A percentile compares a stretch with the other conserved stretches of the same genome.
These are phyloP conservation scores for Aromia moschata DNA, from an alignment of 2,888 invertebrate species.

Conservation along the genomic window DNA sequence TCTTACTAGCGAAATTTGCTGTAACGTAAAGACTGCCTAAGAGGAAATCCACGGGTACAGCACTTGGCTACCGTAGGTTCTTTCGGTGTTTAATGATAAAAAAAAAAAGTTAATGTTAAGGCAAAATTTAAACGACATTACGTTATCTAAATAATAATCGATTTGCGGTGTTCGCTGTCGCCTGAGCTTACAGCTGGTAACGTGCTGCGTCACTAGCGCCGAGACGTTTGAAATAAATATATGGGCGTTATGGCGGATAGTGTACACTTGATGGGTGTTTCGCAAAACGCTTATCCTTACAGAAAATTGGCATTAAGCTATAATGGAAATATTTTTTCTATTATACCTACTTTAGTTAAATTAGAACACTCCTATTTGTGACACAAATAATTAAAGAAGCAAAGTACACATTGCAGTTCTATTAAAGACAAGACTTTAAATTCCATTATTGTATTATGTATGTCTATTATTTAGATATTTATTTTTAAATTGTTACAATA, in stretches of 20 bases:
- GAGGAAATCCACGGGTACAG: constrained; percentile 4
- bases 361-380: background rate
- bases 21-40: constrained; percentile 5
- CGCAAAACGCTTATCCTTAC: too few species aligned
- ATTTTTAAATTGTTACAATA: constrained; percentile 13
- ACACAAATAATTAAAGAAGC: background rate
- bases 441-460: background rate
- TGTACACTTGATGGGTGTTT: too few species aligned
- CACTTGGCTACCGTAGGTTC: constrained; percentile 8
- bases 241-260: too few species aligned
- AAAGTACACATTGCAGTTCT: background rate
- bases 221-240: too few species aligned
- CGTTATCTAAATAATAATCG: too few species aligned
- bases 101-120: constrained; percentile 8
- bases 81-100: background rate
- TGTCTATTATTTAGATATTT: constrained; percentile 15
- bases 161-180: too few species aligned
- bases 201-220: too few species aligned
- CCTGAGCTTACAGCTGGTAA: too few species aligned
- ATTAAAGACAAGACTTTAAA: background rate
- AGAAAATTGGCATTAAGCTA: too few species aligned
- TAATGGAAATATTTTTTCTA: too few species aligned
- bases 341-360: too few species aligned
- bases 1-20: background rate
- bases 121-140: background rate